Percentiles rank a stretch among this genome's conserved stretches.
Conservation (phyloP, 2,113 vertebrate species). For the Tachycineta bicolor region DNA sequence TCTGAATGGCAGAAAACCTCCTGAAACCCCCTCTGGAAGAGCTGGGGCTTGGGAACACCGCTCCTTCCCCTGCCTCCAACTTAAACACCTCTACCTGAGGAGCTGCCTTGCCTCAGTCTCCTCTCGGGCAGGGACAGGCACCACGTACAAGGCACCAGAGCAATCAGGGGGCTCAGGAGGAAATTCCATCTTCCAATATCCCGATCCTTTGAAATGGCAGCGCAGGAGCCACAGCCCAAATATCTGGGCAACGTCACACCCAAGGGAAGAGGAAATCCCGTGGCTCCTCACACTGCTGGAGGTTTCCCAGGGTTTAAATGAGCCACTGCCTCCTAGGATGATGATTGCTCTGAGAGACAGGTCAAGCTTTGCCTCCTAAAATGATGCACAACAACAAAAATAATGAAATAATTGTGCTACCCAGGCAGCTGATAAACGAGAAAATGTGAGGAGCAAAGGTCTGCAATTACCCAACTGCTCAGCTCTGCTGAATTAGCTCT, state of each 20-base stretch:
- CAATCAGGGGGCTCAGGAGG: neutral
- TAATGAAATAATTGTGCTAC: neutral
- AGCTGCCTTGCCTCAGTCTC: neutral
- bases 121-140: accelerated
- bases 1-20: neutral
- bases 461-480: slow-evolving; percentile 28
- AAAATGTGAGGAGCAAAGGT: neutral
- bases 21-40: neutral
- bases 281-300: neutral
- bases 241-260: neutral
- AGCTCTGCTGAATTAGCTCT: slow-evolving; percentile 14
- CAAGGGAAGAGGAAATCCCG: neutral
- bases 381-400: neutral
- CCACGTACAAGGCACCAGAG: neutral
- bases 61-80: neutral
- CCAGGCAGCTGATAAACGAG: neutral
- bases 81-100: neutral
- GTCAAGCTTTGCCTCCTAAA: neutral
- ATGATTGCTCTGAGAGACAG: neutral
- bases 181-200: neutral
- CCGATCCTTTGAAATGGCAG: neutral
- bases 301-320: neutral
- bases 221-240: neutral
- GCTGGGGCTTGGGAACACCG: neutral
- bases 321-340: neutral